These are phyloP conservation scores for Bilobella aurantiaca DNA, from an alignment of 1,140 invertebrate genomes.

Conservation along the genomic window DNA sequence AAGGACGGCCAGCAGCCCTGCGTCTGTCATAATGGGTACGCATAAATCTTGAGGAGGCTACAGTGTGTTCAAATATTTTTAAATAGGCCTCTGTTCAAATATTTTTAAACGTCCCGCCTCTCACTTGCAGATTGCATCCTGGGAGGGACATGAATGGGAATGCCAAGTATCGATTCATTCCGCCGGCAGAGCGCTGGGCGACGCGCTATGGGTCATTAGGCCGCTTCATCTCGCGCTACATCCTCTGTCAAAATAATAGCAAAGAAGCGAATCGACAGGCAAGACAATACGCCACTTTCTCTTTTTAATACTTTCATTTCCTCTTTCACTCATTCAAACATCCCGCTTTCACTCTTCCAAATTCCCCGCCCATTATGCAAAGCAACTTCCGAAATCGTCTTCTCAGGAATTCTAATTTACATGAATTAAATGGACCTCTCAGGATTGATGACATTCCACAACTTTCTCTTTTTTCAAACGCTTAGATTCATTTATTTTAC, in stretches of 20 bases:
- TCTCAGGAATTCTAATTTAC: background rate
- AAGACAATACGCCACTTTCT: constrained; percentile 8
- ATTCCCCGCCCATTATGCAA: no score
- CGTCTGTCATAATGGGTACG: constrained; percentile 34
- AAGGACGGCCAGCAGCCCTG: constrained; percentile 46
- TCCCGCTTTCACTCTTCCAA: background rate
- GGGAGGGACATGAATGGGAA: constrained; percentile 32
- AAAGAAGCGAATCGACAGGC: constrained; percentile 30
- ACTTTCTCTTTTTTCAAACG: no score
- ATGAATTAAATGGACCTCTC: no score
- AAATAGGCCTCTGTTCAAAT: no score
- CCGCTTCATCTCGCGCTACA: constrained; percentile 31
- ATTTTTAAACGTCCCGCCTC: background rate
- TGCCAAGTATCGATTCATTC: constrained; percentile 33
- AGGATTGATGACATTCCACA: no score
- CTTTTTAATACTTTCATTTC: constrained; percentile 7
- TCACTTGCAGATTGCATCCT: constrained; percentile 28
- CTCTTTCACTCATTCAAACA: background rate
- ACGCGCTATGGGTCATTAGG: constrained; percentile 24
- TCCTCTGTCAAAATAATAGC: constrained; percentile 30
- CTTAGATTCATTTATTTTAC: no score
- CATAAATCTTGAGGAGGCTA: no score
- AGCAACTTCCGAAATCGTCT: no score
- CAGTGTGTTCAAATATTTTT: no score
- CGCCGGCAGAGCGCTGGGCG: constrained; percentile 20